Percentiles rank a stretch among this genome's conserved stretches.
phyloP scores from a whole-genome alignment of 2,113 vertebrate genomes.

The Agapornis roseicollis region DNA sequence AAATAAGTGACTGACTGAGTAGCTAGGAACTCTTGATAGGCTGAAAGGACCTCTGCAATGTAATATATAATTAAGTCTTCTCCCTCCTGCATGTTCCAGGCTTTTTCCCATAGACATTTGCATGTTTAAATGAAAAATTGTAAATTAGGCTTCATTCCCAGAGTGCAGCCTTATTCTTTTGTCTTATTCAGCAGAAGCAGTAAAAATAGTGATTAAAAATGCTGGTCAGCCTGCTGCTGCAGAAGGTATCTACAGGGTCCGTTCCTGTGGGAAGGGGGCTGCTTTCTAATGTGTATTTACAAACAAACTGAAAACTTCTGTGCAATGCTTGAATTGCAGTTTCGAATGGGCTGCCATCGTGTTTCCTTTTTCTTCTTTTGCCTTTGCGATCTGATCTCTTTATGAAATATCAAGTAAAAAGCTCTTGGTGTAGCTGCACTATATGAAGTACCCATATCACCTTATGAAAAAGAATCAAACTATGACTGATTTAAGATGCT shows the following conservation, averaged over 20 bases:
- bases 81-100: not conserved
- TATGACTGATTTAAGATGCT: not conserved
- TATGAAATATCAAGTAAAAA: not conserved
- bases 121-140: not conserved
- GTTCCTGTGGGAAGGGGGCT: not conserved
- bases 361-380: not conserved
- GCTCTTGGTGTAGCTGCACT: not conserved
- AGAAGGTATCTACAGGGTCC: not conserved
- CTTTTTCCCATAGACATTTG: not conserved
- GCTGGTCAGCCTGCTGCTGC: not conserved
- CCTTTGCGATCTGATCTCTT: not conserved
- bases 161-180: not conserved
- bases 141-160: not conserved
- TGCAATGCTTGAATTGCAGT: not conserved
- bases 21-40: not conserved
- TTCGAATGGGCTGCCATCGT: not conserved
- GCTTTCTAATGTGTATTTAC: not conserved
- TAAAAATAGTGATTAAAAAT: not conserved
- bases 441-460: not conserved
- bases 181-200: not conserved
- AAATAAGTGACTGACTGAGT: constrained; percentile 29
- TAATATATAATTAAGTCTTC: constrained; percentile 20
- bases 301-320: not conserved
- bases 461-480: not conserved
- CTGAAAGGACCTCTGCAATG: constrained; percentile 16